phyloP scores from a whole-genome alignment of 2,797 vertebrate species.

The Melopsittacus undulatus region DNA sequence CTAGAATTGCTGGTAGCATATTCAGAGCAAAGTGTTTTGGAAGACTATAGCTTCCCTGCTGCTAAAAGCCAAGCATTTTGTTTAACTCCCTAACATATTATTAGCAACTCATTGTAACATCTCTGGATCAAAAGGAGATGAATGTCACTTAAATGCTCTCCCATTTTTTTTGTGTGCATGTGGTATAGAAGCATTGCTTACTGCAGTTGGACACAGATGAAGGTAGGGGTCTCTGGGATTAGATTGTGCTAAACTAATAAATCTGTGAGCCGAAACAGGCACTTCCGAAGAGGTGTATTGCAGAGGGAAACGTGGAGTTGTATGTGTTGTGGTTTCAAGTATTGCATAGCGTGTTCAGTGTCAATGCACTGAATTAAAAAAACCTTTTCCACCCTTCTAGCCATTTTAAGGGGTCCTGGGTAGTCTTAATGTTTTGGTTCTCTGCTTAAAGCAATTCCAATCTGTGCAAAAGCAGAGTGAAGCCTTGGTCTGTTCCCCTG shows the following conservation, averaged over 20 bases:
- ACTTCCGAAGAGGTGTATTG: not conserved
- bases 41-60: not conserved
- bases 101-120: not conserved
- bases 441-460: not conserved
- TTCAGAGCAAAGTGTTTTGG: not conserved
- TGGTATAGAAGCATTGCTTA: not conserved
- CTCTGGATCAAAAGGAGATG: not conserved
- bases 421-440: not conserved
- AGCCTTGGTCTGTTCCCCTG: not conserved
- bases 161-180: accelerated
- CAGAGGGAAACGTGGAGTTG: not conserved
- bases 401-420: not conserved
- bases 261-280: not conserved
- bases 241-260: not conserved
- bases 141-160: not conserved
- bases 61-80: not conserved
- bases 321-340: no score
- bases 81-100: not conserved
- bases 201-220: not conserved
- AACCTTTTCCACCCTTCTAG: not conserved
- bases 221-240: not conserved
- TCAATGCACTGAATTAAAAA: not conserved
- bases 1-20: not conserved
- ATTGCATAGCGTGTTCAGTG: not conserved
- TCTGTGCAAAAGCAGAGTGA: not conserved